These are phyloP conservation scores for Drosophila yakuba DNA, from an alignment of 1,140 invertebrate genomes.

Conservation along the genomic window DNA sequence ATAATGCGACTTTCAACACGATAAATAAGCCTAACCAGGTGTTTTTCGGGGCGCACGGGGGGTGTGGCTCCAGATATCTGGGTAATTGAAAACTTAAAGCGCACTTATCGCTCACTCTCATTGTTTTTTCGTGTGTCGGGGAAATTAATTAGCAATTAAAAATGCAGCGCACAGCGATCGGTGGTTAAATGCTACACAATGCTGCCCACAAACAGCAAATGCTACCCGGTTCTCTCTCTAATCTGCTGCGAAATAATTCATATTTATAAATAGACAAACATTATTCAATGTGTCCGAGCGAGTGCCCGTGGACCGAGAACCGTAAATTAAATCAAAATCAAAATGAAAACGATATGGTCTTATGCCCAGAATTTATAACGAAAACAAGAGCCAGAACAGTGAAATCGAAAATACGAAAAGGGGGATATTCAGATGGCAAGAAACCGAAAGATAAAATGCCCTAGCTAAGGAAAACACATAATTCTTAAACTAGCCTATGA, in stretches of 20 bases:
- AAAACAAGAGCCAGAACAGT: slow-evolving; percentile 60
- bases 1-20: slow-evolving; percentile 56
- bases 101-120: slow-evolving; percentile 55
- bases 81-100: slow-evolving; percentile 50
- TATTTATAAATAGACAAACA: slow-evolving; percentile 83
- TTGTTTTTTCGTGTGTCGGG: slow-evolving; percentile 68
- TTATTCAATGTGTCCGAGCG: slow-evolving; percentile 76
- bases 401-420: slow-evolving; percentile 50
- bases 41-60: slow-evolving; percentile 36
- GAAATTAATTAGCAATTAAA: slow-evolving; percentile 83
- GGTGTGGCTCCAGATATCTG: slow-evolving; percentile 13
- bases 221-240: slow-evolving; percentile 25
- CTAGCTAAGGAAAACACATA: background rate
- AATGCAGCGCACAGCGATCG: slow-evolving; percentile 60
- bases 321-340: slow-evolving; percentile 82
- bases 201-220: slow-evolving; percentile 1
- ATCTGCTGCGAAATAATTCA: slow-evolving; percentile 74
- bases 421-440: background rate
- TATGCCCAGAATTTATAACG: slow-evolving; percentile 77
- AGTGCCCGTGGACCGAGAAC: slow-evolving; percentile 58
- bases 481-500: no score
- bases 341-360: slow-evolving; percentile 80
- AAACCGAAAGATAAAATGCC: slow-evolving; percentile 3
- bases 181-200: slow-evolving; percentile 18
- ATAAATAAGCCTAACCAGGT: slow-evolving; percentile 65